A percentile compares a stretch with the other conserved stretches of the same genome.
These are phyloP conservation scores for Halcyon leucocephala DNA, from an alignment of 2,797 vertebrate genomes.

Conservation along the genomic window DNA sequence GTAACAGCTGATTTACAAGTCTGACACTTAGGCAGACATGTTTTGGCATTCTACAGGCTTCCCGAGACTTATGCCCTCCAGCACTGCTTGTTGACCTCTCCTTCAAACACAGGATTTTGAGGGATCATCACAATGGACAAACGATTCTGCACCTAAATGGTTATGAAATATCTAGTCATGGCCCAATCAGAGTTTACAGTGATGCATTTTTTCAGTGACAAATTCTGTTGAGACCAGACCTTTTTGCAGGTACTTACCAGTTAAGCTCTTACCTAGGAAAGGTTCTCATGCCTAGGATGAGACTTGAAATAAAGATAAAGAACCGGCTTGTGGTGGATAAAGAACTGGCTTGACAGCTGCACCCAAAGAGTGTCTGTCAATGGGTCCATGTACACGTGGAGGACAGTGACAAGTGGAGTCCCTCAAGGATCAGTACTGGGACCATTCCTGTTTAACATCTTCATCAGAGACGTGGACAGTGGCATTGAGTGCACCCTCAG, in stretches of 20 bases:
- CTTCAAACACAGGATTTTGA: neutral
- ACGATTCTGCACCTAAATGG: neutral
- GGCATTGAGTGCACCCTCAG: no score
- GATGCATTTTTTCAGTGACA: neutral
- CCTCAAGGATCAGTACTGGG: no score
- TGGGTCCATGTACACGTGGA: no score
- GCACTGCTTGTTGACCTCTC: neutral
- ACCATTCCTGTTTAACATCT: no score
- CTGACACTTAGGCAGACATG: slow-evolving; percentile 10
- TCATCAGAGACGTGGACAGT: no score
- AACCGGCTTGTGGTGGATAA: no score
- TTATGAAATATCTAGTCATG: neutral
- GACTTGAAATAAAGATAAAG: neutral
- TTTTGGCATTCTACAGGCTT: slow-evolving; percentile 12
- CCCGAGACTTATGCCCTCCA: neutral
- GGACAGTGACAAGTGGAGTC: no score
- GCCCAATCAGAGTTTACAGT: neutral
- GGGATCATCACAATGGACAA: neutral
- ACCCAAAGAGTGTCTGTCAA: no score
- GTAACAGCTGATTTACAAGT: slow-evolving; percentile 49
- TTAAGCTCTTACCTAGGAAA: neutral
- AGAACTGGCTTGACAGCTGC: no score
- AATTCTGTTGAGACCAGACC: neutral
- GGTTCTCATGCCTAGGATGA: neutral
- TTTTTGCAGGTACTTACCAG: neutral